These are phyloP conservation scores for Callyntrura sp. DNA, from an alignment of 2,888 invertebrate species.

Conservation along the genomic window DNA sequence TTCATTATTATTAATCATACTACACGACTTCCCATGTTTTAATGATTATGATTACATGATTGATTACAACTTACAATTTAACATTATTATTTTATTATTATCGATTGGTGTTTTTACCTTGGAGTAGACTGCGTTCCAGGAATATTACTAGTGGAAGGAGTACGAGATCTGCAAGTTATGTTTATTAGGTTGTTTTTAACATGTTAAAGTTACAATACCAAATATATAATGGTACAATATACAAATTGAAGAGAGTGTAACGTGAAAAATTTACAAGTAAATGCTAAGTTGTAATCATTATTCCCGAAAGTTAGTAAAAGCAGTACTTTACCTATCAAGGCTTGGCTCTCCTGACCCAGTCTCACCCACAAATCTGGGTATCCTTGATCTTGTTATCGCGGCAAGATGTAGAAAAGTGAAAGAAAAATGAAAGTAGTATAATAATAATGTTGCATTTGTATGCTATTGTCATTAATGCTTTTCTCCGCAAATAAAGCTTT, in stretches of 20 bases:
- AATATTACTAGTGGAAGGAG: conserved; percentile 68
- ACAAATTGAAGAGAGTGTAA: too few relatives aligned
- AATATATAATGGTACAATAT: too few relatives aligned
- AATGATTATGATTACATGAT: too few relatives aligned
- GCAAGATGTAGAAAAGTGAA: conserved; percentile 1
- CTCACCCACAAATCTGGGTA: conserved; percentile 83
- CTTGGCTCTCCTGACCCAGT: conserved; percentile 78
- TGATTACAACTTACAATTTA: too few relatives aligned
- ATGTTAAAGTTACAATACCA: too few relatives aligned
- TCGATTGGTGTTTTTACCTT: conserved; percentile 65
- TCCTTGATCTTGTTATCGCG: conserved; percentile 77
- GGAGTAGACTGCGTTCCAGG: conserved; percentile 62
- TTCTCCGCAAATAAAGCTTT: not conserved
- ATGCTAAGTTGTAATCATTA: too few relatives aligned
- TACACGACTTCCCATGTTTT: too few relatives aligned
- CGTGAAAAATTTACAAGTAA: too few relatives aligned
- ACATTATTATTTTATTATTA: too few relatives aligned
- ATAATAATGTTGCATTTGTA: conserved; percentile 2
- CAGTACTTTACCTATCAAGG: conserved; percentile 78
- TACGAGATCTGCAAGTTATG: conserved; percentile 69
- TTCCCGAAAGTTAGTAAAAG: conserved; percentile 39
- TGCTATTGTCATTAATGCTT: not conserved
- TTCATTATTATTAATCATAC: conserved; percentile 29
- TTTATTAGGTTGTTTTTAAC: conserved; percentile 32
- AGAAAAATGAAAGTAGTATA: conserved; percentile 39